A percentile compares a stretch with the other conserved stretches of the same genome.
These are phyloP conservation scores for Dasypolia templi DNA, from an alignment of 2,888 invertebrate species.

Conservation along the genomic window DNA sequence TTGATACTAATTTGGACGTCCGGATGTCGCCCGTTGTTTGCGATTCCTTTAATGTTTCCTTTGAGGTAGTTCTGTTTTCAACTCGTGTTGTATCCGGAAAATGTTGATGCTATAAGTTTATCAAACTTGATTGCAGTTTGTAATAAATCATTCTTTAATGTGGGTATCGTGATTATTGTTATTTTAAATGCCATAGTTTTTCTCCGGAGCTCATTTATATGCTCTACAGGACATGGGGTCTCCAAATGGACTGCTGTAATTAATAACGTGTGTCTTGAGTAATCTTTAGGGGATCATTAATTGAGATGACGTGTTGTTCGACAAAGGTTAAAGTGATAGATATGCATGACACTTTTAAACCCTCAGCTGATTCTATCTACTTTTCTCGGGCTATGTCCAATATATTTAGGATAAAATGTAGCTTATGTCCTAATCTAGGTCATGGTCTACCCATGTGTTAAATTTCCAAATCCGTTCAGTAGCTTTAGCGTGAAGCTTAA, in stretches of 20 bases:
- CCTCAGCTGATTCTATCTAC: background rate
- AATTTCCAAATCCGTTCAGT: too few species aligned
- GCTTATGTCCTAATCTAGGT: too few species aligned
- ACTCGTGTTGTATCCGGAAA: conserved; percentile 21
- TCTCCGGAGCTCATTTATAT: background rate
- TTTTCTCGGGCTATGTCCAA: background rate
- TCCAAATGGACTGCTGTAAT: background rate
- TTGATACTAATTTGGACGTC: conserved; percentile 53
- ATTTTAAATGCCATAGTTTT: background rate
- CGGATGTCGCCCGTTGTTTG: conserved; percentile 56
- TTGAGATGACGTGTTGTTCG: background rate
- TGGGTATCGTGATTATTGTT: background rate
- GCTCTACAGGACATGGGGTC: too few species aligned
- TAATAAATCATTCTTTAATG: background rate
- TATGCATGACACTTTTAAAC: background rate
- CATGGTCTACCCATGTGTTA: too few species aligned
- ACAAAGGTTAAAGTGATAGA: background rate
- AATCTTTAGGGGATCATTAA: background rate
- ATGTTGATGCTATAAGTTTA: background rate
- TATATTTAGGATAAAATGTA: background rate
- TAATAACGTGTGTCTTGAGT: background rate
- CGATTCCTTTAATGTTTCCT: conserved; percentile 41
- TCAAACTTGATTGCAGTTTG: background rate
- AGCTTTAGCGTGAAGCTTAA: too few species aligned
- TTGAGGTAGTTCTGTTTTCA: conserved; percentile 20